Evolutionary conservation across 2,888 invertebrate genomes (phyloP).

Genomic region (Argyresthia goedartella): DNA sequence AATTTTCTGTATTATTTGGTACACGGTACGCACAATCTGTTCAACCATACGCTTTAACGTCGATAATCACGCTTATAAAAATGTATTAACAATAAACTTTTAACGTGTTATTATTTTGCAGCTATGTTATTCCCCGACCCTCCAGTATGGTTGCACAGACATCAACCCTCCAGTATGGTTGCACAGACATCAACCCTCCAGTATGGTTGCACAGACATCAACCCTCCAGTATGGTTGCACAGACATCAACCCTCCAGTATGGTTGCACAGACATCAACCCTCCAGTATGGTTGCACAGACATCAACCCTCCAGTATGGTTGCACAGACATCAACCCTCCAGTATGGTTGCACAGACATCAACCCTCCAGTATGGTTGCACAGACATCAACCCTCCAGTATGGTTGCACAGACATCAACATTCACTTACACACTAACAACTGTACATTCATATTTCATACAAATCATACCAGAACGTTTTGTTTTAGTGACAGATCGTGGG

Average conservation of each 20-base stretch:
- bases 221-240: conserved; percentile 15
- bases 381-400: neutral
- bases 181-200: conserved; percentile 12
- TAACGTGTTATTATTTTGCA: neutral
- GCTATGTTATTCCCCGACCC: conserved; percentile 10
- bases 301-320: conserved; percentile 9
- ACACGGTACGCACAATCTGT: conserved; percentile 38
- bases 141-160: conserved; percentile 48
- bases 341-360: conserved; percentile 13
- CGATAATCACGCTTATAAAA: conserved; percentile 8
- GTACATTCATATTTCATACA: conserved; percentile 22
- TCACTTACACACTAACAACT: conserved; percentile 24
- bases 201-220: conserved; percentile 13
- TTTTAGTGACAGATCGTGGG: neutral
- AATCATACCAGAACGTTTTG: neutral
- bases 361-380: conserved; percentile 15
- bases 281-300: conserved; percentile 14
- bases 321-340: conserved; percentile 12
- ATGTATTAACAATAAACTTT: neutral
- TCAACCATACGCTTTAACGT: conserved; percentile 45
- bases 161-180: conserved; percentile 17
- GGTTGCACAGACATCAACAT: conserved; percentile 15
- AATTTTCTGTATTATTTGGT: conserved; percentile 62
- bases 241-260: neutral
- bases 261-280: conserved; percentile 14